Percentiles rank a stretch among this genome's conserved stretches.
phyloP scores from a whole-genome alignment of 2,888 invertebrate species.

The Unio pictorum region DNA sequence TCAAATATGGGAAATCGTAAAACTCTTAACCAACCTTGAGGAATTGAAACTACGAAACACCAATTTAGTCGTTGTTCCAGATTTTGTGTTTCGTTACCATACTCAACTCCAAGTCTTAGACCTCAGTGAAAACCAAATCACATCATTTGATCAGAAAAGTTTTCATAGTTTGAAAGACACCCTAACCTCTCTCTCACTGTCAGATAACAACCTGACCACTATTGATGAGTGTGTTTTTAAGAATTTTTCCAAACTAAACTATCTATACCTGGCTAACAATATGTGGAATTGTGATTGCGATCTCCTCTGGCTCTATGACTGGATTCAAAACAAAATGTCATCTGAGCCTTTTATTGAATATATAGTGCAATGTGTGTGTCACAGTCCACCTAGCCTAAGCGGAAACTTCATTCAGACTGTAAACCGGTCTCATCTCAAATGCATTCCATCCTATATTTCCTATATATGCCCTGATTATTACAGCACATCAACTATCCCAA shows the following conservation, averaged over 20 bases:
- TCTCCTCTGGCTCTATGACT: constrained; percentile 82
- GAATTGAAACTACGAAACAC: constrained; percentile 32
- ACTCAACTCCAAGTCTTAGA: constrained; percentile 38
- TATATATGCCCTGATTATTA: no score
- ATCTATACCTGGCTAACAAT: constrained; percentile 80
- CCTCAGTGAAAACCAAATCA: constrained; percentile 43
- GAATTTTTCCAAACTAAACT: constrained; percentile 32
- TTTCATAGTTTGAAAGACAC: constrained; percentile 49
- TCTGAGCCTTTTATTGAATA: no score
- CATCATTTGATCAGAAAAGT: constrained; percentile 39
- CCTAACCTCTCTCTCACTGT: constrained; percentile 37
- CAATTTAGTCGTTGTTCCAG: constrained; percentile 36
- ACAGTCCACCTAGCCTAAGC: no score
- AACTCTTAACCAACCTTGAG: constrained; percentile 23
- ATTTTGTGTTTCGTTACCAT: constrained; percentile 45
- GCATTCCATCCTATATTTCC: no score
- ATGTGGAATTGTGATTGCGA: constrained; percentile 88
- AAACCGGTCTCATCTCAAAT: no score
- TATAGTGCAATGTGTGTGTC: no score
- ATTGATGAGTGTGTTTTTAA: constrained; percentile 50
- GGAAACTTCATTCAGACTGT: no score
- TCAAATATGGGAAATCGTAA: constrained; percentile 35
- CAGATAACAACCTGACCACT: constrained; percentile 41
- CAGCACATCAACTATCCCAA: no score
- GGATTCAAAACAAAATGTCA: constrained; percentile 14